Evolutionary conservation across 2,888 invertebrate genomes (phyloP).

Genomic region (Steinernema scapterisci): DNA sequence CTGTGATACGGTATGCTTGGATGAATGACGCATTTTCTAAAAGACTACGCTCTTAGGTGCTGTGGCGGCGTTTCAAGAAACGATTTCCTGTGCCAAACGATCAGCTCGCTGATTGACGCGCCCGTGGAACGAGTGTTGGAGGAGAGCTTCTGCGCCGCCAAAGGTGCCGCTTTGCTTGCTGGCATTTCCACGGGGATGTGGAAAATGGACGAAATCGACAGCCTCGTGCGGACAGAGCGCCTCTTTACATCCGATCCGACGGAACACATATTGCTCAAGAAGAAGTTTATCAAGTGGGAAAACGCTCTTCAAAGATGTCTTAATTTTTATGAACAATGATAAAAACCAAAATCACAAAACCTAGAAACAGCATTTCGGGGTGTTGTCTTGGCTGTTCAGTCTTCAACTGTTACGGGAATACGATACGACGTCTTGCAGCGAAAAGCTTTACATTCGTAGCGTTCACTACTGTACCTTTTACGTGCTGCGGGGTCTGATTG

Average conservation of each 20-base stretch:
- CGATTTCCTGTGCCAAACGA: constrained; percentile 85
- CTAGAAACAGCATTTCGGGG: no score
- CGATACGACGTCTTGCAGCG: no score
- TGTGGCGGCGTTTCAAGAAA: constrained; percentile 96
- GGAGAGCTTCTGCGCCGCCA: constrained; percentile 74
- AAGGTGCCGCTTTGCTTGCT: constrained; percentile 85
- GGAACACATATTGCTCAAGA: constrained; percentile 37
- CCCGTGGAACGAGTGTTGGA: constrained; percentile 78
- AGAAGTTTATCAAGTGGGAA: constrained; percentile 49
- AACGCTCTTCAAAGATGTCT: constrained; percentile 52
- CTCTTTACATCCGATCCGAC: constrained; percentile 47
- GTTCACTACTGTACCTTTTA: no score
- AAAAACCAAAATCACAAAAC: background rate
- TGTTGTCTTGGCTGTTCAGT: no score
- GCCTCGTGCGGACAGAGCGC: constrained; percentile 44
- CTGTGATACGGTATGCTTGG: constrained; percentile 46
- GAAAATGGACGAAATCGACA: constrained; percentile 43
- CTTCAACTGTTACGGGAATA: no score
- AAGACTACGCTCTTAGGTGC: constrained; percentile 74
- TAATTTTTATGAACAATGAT: constrained; percentile 45
- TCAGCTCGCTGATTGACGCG: constrained; percentile 81
- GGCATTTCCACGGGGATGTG: constrained; percentile 78
- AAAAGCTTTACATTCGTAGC: no score
- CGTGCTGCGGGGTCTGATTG: no score
- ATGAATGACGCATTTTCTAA: background rate